Base-by-base conservation (phyloP, 2,888 invertebrate species). In the Dione juno region DNA sequence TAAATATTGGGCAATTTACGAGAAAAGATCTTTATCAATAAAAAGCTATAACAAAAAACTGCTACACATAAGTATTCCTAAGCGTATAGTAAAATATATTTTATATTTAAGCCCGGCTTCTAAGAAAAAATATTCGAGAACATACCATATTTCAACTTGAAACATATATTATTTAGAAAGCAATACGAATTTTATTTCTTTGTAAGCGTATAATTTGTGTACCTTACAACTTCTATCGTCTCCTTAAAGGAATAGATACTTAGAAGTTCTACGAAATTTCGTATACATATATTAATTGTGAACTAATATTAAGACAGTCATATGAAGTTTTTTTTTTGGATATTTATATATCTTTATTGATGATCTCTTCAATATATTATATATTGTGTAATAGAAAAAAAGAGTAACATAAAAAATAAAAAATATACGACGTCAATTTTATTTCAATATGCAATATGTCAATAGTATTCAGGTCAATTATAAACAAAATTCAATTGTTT, bases 151-250 rank as follows among this genome's bases (percentile, higher is more conserved):
- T 50, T 64, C 50, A 40, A 64, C 40, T 50, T 50, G 37, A 50
- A 50, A 64, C 16, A 61, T 59, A 21, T 45, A 61, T 61, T 66
- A 72, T 71, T 16, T n/a, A 58, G 16, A 61, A 58, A 63, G 68
- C 40, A 66, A 63, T 61, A 43, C 50, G 53, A 41, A 50, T 50
- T 40, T 69, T 72, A 57, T 69, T 50, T 61, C 21, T 28, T 50
- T 53, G 66, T 41, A 59, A 57, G 19, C 48, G 61, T 65, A 66
- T 69, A 72, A 66, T 16, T 72, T 57, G 69, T 57, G 61, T 43
- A 69, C 41, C 66, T 50, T 50, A 28, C 43, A 16, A 13, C 43
- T 52, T 67, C 6, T 57, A 48, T 58, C 45, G 8, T 43, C 43
- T 61, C 67, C 61, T 41, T 13, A 37, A 58, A 58, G 67, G 35